Percentiles rank a stretch among this genome's conserved stretches.
These are phyloP conservation scores for Myripristis murdjan DNA, from an alignment of 2,797 vertebrate genomes.

Conservation along the genomic window DNA sequence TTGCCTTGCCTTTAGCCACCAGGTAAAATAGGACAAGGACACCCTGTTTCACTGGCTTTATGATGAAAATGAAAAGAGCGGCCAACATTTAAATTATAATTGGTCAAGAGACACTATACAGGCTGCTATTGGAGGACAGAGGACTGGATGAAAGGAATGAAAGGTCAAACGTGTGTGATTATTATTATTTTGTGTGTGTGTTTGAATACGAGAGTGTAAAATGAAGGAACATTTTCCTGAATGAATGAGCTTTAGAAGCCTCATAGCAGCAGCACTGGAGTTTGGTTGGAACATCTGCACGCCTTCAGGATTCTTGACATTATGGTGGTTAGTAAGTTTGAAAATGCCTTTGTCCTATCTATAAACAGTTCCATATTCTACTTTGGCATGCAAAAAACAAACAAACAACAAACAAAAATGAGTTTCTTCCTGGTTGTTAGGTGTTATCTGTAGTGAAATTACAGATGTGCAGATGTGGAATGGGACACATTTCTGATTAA, in stretches of 20 bases:
- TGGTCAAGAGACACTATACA: too few relatives aligned
- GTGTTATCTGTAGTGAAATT: too few relatives aligned
- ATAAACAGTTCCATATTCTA: too few relatives aligned
- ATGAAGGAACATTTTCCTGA: background rate
- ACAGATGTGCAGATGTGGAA: too few relatives aligned
- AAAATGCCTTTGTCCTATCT: too few relatives aligned
- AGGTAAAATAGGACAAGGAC: too few relatives aligned
- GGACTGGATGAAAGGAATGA: background rate
- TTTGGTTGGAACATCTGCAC: conserved; percentile 7
- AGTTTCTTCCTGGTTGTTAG: background rate
- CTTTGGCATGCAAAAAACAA: too few relatives aligned
- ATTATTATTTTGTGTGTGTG: background rate
- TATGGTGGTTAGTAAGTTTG: conserved; percentile 2
- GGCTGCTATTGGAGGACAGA: background rate
- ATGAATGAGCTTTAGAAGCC: background rate
- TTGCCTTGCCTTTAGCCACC: too few relatives aligned
- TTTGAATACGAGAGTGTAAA: background rate
- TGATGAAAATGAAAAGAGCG: too few relatives aligned
- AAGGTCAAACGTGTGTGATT: background rate
- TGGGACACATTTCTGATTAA: too few relatives aligned
- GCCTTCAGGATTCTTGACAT: conserved; percentile 1
- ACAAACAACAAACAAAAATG: background rate
- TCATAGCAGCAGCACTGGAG: background rate
- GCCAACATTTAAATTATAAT: too few relatives aligned
- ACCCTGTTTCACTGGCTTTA: too few relatives aligned